phyloP scores from a whole-genome alignment of 2,113 vertebrate genomes.

The Cynocephalus volans region DNA sequence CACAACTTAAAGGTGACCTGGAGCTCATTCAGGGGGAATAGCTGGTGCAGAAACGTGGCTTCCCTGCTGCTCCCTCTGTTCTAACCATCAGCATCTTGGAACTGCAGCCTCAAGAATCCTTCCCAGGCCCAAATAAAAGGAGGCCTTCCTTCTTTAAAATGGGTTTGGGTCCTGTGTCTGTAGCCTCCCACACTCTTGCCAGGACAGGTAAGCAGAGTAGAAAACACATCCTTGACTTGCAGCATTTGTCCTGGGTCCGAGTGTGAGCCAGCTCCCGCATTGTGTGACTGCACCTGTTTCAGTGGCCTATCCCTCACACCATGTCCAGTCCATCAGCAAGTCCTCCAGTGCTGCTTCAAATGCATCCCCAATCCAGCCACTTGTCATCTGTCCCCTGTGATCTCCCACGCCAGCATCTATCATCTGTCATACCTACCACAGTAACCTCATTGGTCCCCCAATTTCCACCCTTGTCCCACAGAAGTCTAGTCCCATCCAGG shows the following conservation, averaged over 20 bases:
- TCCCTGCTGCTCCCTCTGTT: neutral
- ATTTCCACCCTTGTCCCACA: neutral
- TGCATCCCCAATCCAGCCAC: neutral
- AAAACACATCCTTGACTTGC: neutral
- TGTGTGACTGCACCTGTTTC: neutral
- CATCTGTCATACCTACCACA: neutral
- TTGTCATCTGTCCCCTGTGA: neutral
- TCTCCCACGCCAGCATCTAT: neutral
- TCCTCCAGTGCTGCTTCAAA: neutral
- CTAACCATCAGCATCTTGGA: neutral
- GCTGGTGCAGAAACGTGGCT: neutral
- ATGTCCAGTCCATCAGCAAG: neutral
- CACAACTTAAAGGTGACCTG: neutral
- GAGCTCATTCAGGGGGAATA: neutral
- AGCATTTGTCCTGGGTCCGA: neutral
- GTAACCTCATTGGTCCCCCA: neutral
- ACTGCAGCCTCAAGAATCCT: neutral
- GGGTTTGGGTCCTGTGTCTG: neutral
- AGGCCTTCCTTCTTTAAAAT: neutral
- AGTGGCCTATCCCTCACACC: neutral
- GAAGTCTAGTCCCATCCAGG: neutral
- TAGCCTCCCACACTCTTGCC: neutral
- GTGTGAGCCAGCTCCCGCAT: neutral
- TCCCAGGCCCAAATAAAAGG: neutral
- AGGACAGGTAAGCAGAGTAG: slow-evolving; percentile 14